These are phyloP conservation scores for Uropsilus gracilis DNA, from an alignment of 2,113 vertebrate genomes.

Conservation along the genomic window DNA sequence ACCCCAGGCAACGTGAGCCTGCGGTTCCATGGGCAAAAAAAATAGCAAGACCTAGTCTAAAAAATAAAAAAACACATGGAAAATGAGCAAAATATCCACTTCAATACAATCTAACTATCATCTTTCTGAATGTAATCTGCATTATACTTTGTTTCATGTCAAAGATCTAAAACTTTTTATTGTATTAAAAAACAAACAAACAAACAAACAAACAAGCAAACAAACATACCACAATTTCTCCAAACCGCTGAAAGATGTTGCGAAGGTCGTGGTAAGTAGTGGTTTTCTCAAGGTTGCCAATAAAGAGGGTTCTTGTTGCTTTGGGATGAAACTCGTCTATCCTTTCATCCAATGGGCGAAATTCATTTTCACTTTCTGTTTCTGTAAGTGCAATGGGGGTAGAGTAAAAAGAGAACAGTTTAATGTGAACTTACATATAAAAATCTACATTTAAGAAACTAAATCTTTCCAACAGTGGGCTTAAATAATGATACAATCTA, in stretches of 20 bases:
- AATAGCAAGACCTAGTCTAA: too few relatives aligned
- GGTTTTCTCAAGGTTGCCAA: constrained; percentile 98
- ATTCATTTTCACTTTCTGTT: constrained; percentile 99
- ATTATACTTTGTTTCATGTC: neutral
- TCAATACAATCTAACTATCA: neutral
- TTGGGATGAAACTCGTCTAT: constrained; percentile 99
- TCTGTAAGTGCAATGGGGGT: constrained; percentile 85
- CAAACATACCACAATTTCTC: constrained; percentile 97
- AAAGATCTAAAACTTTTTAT: neutral
- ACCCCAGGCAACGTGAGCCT: too few relatives aligned
- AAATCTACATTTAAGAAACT: constrained; percentile 48
- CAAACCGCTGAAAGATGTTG: constrained; percentile 98
- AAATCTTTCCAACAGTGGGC: neutral
- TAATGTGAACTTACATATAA: neutral
- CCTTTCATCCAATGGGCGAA: constrained; percentile 97
- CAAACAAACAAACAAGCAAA: too few relatives aligned
- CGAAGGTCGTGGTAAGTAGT: constrained; percentile 97
- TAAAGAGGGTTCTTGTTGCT: constrained; percentile 97
- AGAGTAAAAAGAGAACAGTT: neutral
- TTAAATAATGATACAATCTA: neutral
- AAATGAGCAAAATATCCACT: constrained; percentile 15
- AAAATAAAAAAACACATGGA: neutral
- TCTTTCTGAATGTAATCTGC: neutral
- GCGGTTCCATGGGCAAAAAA: too few relatives aligned
- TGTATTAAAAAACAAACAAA: neutral